Percentiles rank a stretch among this genome's conserved stretches.
These are phyloP conservation scores for Sipha flava DNA, from an alignment of 1,140 invertebrate genomes.

Conservation along the genomic window DNA sequence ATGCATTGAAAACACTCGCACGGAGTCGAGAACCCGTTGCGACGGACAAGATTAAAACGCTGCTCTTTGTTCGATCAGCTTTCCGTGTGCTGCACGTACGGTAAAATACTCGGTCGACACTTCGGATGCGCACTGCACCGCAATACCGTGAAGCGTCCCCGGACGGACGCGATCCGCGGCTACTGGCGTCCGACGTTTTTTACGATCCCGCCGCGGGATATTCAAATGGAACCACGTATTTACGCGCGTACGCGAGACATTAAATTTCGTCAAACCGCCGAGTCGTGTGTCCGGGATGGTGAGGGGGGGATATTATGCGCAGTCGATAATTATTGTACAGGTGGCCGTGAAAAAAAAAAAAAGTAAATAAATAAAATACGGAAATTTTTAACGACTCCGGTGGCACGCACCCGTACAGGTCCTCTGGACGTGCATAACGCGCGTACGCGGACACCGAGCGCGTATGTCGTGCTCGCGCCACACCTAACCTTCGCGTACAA, in stretches of 20 bases:
- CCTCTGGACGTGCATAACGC: background rate
- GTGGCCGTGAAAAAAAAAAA: background rate
- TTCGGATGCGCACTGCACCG: too few relatives aligned
- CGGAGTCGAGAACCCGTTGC: too few relatives aligned
- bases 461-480: too few relatives aligned
- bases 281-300: too few relatives aligned
- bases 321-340: conserved; percentile 10
- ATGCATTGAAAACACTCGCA: too few relatives aligned
- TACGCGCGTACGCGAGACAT: background rate
- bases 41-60: too few relatives aligned
- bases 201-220: background rate
- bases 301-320: background rate
- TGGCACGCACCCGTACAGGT: conserved; percentile 29
- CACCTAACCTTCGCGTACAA: too few relatives aligned
- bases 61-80: too few relatives aligned
- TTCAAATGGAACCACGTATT: background rate
- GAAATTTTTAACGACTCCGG: conserved; percentile 27
- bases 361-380: too few relatives aligned
- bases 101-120: too few relatives aligned
- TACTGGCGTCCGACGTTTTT: background rate
- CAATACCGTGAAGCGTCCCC: too few relatives aligned
- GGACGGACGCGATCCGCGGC: background rate
- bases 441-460: background rate
- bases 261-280: background rate
- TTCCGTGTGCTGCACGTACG: too few relatives aligned